Evolutionary conservation across 2,888 invertebrate species (phyloP).

Genomic region (Pseudococcus viburni): DNA sequence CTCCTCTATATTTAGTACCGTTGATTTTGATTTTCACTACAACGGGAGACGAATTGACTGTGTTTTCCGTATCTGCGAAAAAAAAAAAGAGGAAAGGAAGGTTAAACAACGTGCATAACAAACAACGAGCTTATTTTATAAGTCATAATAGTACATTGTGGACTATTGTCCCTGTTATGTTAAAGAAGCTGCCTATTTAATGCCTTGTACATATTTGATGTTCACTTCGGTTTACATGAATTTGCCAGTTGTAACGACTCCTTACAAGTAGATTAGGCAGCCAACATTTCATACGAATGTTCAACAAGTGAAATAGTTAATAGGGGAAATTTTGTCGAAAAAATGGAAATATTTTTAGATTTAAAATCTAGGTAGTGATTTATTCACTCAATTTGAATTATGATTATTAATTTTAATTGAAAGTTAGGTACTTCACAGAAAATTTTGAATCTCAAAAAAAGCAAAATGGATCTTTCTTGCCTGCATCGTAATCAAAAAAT

Average conservation of each 20-base stretch:
- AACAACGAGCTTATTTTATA: background rate
- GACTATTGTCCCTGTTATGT: background rate
- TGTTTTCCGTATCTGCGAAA: conserved; percentile 42
- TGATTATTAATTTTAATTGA: too few relatives aligned
- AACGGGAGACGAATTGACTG: conserved; percentile 42
- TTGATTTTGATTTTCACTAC: conserved; percentile 63
- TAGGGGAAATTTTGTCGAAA: background rate
- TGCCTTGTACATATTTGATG: background rate
- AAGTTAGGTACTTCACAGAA: too few relatives aligned
- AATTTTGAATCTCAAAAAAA: too few relatives aligned
- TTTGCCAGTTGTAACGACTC: background rate
- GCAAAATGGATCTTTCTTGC: too few relatives aligned
- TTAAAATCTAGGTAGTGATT: background rate
- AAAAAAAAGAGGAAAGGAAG: conserved; percentile 4
- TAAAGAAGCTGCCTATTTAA: conserved; percentile 22
- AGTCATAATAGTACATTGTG: background rate
- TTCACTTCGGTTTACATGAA: background rate
- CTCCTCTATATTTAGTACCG: conserved; percentile 61
- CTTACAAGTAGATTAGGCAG: too few relatives aligned
- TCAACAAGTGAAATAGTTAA: too few relatives aligned
- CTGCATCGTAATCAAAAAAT: too few relatives aligned
- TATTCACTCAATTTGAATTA: background rate
- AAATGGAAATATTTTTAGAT: background rate
- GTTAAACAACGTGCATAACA: background rate
- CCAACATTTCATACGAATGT: too few relatives aligned